phyloP scores from a whole-genome alignment of 1,140 invertebrate species.

The Ridgeia piscesae region DNA sequence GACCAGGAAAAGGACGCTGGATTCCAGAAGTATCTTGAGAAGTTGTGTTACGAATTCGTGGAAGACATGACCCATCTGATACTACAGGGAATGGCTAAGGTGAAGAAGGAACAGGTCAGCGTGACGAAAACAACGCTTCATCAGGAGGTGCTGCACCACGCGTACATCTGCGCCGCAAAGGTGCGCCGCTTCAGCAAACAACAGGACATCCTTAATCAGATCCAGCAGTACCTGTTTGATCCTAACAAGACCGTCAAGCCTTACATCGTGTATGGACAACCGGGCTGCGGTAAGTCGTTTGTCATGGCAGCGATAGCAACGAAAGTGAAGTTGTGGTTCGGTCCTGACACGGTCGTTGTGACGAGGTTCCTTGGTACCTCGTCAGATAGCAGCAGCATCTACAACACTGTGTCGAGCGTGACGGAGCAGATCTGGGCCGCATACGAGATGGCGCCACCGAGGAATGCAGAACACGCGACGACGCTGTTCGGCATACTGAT shows the following conservation, averaged over 20 bases:
- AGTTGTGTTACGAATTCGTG: conserved; percentile 42
- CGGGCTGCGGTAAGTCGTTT: conserved; percentile 45
- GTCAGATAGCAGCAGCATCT: conserved; percentile 35
- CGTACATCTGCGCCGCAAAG: conserved; percentile 68
- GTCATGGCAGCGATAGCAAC: conserved; percentile 44
- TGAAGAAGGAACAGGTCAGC: conserved; percentile 24
- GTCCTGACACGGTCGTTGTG: conserved; percentile 34
- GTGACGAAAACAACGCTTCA: not conserved
- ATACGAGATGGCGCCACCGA: conserved; percentile 19
- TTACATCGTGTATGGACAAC: conserved; percentile 41
- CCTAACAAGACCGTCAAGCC: conserved; percentile 33
- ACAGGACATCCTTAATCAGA: conserved; percentile 32
- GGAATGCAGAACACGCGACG: not conserved
- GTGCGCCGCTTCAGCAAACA: conserved; percentile 39
- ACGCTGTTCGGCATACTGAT: conserved; percentile 21
- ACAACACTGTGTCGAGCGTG: conserved; percentile 37
- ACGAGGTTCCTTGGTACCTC: conserved; percentile 46
- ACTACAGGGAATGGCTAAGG: conserved; percentile 26
- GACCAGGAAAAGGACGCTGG: conserved; percentile 11
- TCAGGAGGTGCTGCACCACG: conserved; percentile 84
- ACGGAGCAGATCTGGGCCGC: conserved; percentile 37
- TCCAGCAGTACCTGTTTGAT: conserved; percentile 37
- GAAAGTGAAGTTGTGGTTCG: conserved; percentile 35
- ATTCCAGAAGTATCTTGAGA: conserved; percentile 36
- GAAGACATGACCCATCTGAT: conserved; percentile 38